These are phyloP conservation scores for Podarcis muralis DNA, from an alignment of 2,113 vertebrate genomes.

Conservation along the genomic window DNA sequence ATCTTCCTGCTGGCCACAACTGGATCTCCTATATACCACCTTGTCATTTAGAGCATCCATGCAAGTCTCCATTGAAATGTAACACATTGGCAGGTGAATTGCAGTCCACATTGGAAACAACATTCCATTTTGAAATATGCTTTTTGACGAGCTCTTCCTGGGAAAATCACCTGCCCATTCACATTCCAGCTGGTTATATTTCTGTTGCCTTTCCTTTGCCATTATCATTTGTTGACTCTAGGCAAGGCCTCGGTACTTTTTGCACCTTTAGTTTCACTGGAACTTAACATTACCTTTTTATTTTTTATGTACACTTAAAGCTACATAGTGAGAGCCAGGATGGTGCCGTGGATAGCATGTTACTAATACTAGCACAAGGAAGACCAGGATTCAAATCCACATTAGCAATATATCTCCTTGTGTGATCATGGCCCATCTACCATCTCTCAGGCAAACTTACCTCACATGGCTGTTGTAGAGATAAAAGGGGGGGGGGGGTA, in stretches of 20 bases:
- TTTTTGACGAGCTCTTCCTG: not conserved
- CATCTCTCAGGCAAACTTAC: too few relatives aligned
- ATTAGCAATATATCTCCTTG: too few relatives aligned
- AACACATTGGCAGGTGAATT: not conserved
- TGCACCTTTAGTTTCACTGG: not conserved
- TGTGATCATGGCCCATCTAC: too few relatives aligned
- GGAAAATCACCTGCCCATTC: not conserved
- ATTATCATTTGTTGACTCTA: not conserved
- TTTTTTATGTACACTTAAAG: too few relatives aligned
- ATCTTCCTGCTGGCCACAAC: not conserved
- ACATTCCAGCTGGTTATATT: not conserved
- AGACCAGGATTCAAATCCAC: too few relatives aligned
- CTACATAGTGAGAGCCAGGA: not conserved
- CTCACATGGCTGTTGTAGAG: too few relatives aligned
- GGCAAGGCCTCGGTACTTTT: not conserved
- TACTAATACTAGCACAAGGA: not conserved
- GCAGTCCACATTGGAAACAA: not conserved
- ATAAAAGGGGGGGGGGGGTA: too few relatives aligned
- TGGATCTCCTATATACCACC: not conserved
- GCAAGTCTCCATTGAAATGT: not conserved
- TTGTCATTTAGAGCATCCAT: not conserved
- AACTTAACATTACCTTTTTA: not conserved
- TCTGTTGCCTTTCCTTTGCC: not conserved
- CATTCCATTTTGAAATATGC: not conserved
- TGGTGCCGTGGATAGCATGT: not conserved